These are phyloP conservation scores for Cordylochernes scorpioides DNA, from an alignment of 2,888 invertebrate species.

Conservation along the genomic window DNA sequence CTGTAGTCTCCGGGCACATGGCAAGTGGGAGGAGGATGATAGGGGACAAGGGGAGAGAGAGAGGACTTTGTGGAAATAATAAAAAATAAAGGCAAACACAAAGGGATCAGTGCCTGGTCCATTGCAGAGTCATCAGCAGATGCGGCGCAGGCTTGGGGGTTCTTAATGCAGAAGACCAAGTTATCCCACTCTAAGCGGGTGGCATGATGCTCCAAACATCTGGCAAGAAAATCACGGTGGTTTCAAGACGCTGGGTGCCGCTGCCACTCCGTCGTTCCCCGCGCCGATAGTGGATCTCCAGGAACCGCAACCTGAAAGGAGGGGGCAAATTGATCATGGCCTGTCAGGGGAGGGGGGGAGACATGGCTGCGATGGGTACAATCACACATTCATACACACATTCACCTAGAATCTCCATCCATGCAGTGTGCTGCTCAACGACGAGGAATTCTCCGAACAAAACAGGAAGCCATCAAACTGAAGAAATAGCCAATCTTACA, in stretches of 20 bases:
- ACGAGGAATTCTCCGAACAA: no score
- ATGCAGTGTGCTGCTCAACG: no score
- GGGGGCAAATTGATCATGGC: no score
- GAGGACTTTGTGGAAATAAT: constrained; percentile 6
- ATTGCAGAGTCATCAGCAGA: constrained; percentile 20
- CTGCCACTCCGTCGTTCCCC: constrained; percentile 36
- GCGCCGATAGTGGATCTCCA: constrained; percentile 95
- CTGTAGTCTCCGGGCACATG: not conserved
- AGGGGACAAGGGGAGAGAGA: constrained; percentile 10
- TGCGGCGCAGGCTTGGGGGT: constrained; percentile 25
- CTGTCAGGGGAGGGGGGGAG: no score
- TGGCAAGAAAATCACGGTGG: constrained; percentile 90
- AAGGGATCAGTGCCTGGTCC: constrained; percentile 17
- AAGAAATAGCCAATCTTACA: no score
- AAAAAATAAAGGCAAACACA: constrained; percentile 8
- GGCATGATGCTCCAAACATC: constrained; percentile 83
- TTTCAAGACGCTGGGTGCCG: constrained; percentile 67
- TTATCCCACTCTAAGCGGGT: constrained; percentile 65
- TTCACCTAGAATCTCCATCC: no score
- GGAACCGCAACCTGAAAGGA: constrained; percentile 82
- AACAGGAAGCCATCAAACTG: no score
- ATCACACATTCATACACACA: no score
- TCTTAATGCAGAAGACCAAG: constrained; percentile 49
- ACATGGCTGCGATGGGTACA: no score
- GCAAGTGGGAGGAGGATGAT: constrained; percentile 6